These are phyloP conservation scores for Serranus cabrilla DNA, from an alignment of 2,797 vertebrate genomes.

Conservation along the genomic window DNA sequence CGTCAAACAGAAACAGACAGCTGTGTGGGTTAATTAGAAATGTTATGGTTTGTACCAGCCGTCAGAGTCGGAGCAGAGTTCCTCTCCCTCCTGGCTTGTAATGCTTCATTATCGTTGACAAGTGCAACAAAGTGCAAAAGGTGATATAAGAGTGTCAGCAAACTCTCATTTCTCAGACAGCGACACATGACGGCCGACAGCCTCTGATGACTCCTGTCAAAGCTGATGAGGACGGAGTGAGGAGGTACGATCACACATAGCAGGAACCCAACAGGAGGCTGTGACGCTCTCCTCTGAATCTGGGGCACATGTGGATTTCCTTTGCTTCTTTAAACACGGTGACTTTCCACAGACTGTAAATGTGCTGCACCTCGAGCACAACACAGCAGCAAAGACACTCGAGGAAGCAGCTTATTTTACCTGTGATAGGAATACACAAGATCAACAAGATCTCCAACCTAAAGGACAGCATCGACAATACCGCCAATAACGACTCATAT, in stretches of 20 bases:
- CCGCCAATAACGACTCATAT: too few species aligned
- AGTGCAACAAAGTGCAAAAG: background rate
- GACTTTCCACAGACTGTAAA: background rate
- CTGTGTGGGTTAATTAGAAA: background rate
- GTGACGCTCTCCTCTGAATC: too few species aligned
- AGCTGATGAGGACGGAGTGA: slow-evolving; percentile 6
- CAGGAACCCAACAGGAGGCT: too few species aligned
- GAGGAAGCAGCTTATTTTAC: background rate
- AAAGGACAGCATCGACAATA: too few species aligned
- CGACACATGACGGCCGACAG: slow-evolving; percentile 3
- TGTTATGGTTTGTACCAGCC: background rate
- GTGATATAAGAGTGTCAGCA: background rate
- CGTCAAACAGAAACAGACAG: background rate
- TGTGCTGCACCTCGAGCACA: too few species aligned
- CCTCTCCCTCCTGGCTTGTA: background rate
- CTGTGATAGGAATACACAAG: background rate
- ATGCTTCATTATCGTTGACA: background rate
- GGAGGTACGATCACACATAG: background rate
- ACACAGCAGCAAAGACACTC: too few species aligned
- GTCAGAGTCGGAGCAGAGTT: slow-evolving; percentile 7
- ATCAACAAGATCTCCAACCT: too few species aligned
- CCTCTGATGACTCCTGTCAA: slow-evolving; percentile 22
- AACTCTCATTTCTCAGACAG: background rate
- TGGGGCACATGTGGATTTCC: background rate
- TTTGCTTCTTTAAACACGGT: background rate